Evolutionary conservation across 1,140 invertebrate species (phyloP).

Genomic region (Brachionus paranguensis): DNA sequence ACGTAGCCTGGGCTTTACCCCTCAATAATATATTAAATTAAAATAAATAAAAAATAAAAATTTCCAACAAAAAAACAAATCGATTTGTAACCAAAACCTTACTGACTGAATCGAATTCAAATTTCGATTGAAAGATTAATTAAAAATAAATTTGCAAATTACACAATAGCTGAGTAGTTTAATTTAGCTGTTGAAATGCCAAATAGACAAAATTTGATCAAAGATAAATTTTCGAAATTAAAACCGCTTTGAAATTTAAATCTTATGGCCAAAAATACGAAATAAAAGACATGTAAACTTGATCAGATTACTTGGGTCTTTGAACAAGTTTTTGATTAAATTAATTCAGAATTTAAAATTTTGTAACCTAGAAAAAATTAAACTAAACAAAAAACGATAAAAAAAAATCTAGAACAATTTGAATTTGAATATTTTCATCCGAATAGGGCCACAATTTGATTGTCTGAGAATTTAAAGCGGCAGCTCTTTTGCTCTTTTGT

Average conservation of each 20-base stretch:
- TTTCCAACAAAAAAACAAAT: not conserved
- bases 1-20: no score
- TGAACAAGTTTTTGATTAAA: not conserved
- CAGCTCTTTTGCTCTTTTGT: not conserved
- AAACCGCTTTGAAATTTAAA: constrained; percentile 3
- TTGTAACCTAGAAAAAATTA: not conserved
- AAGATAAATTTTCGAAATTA: not conserved
- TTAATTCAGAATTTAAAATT: not conserved
- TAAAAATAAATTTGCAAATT: not conserved
- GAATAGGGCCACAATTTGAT: not conserved
- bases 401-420: not conserved
- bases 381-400: not conserved
- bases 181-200: not conserved
- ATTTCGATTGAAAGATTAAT: not conserved
- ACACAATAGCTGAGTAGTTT: not conserved
- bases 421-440: not conserved
- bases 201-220: not conserved
- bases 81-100: not conserved
- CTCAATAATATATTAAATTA: not conserved
- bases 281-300: constrained; percentile 13
- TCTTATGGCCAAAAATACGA: not conserved
- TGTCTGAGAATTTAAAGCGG: constrained; percentile 22
- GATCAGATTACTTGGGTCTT: not conserved
- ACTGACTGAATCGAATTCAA: not conserved
- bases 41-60: not conserved